These are phyloP conservation scores for Oreohelix idahoensis DNA, from an alignment of 1,140 invertebrate genomes.

Conservation along the genomic window DNA sequence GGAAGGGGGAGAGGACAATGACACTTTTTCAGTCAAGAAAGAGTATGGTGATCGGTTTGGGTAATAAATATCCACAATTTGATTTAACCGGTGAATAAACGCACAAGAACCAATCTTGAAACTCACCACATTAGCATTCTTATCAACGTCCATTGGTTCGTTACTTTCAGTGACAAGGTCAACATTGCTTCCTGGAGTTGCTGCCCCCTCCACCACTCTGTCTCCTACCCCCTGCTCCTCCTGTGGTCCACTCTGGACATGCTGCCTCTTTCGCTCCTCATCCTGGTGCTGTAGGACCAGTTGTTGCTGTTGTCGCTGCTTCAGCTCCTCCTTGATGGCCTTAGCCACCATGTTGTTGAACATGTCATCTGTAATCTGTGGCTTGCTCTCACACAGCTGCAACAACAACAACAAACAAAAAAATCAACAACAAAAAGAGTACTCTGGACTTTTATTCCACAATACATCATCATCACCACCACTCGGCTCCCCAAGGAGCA, in stretches of 20 bases:
- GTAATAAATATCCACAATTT: too few relatives aligned
- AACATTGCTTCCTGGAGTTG: not conserved
- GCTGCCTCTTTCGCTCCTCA: conserved; percentile 21
- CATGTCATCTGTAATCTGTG: conserved; percentile 88
- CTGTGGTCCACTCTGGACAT: not conserved
- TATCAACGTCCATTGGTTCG: conserved; percentile 33
- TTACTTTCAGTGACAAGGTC: not conserved
- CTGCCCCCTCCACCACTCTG: not conserved
- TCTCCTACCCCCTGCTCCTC: not conserved
- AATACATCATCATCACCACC: too few relatives aligned
- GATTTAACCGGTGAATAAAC: too few relatives aligned
- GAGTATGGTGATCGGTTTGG: too few relatives aligned
- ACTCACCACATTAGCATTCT: conserved; percentile 18
- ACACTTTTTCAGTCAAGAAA: too few relatives aligned
- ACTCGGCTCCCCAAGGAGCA: too few relatives aligned
- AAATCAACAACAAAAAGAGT: too few relatives aligned
- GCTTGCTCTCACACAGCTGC: conserved; percentile 87
- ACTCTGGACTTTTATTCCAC: too few relatives aligned
- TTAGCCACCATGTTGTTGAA: conserved; percentile 92
- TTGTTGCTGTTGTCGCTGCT: conserved; percentile 74
- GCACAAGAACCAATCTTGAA: too few relatives aligned
- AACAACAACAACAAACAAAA: too few relatives aligned
- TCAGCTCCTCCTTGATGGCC: conserved; percentile 80
- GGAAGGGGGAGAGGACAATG: too few relatives aligned
- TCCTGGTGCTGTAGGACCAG: conserved; percentile 54